Percentiles rank a stretch among this genome's conserved stretches.
Evolutionary conservation across 2,888 invertebrate genomes (phyloP).

Genomic region (Antheraea assamensis): DNA sequence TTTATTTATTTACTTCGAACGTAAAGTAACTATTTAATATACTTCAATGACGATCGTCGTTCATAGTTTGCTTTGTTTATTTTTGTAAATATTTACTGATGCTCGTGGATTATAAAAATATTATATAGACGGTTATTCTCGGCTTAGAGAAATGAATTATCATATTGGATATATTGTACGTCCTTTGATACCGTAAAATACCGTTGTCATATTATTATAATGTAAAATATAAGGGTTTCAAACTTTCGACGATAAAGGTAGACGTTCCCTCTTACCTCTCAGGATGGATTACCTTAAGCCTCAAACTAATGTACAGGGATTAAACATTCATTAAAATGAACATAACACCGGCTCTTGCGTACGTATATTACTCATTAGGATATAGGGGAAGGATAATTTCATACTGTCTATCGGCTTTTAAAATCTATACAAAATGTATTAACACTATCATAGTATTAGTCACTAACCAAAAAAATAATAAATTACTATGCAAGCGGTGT

Average conservation of each 20-base stretch:
- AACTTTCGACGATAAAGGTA: constrained; percentile 13
- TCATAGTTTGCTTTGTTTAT: neutral
- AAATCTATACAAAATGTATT: too few relatives aligned
- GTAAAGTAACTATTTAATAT: neutral
- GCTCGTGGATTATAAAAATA: neutral
- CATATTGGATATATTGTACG: constrained; percentile 16
- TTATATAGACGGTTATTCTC: neutral
- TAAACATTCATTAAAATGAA: constrained; percentile 17
- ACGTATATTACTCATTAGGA: neutral
- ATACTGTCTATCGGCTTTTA: neutral
- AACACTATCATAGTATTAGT: too few relatives aligned
- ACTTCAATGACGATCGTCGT: neutral
- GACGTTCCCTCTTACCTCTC: constrained; percentile 13
- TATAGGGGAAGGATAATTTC: neutral
- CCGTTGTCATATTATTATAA: constrained; percentile 21
- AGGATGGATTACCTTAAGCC: constrained; percentile 14
- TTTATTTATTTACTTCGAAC: neutral
- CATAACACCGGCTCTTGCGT: neutral
- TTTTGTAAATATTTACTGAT: neutral
- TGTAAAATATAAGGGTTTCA: constrained; percentile 7
- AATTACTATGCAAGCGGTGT: too few relatives aligned
- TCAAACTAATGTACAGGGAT: constrained; percentile 15
- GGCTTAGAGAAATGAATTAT: constrained; percentile 3
- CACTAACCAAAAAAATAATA: too few relatives aligned
- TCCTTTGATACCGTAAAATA: constrained; percentile 21